Base-by-base conservation (phyloP, 2,797 vertebrate species). In the Cryptoprocta ferox region DNA sequence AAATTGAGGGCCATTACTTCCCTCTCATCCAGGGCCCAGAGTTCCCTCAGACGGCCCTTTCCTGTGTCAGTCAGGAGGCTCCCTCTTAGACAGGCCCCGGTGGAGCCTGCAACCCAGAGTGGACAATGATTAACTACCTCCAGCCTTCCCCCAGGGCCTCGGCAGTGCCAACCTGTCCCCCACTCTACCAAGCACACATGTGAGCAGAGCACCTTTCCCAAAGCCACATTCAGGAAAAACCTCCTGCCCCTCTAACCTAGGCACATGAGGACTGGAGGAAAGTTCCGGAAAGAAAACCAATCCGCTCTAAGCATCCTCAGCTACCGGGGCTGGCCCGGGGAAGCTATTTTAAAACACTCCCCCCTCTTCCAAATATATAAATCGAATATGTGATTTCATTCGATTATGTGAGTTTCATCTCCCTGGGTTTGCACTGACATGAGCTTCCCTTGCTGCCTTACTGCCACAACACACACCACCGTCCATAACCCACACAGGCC, bases 101-200 rank as follows among this genome's bases (percentile, higher is more conserved):
- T 35, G 30, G n/a, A 85, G 70, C 80, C 91, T 59, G 79, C n/a
- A 79, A 76, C 53, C 89, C 56, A 48, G 37, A 12, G 13, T 59
- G 48, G 42, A 82, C 76, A 96, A 96, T 97, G 61, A 98, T 98
- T 98, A 98, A 97, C 97, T 28, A 80, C 56, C 59, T 10, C 3
- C 3, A 75, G 42, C 93, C 59, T 90, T 35, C 66, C 42, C 13
- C 11, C 37, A 15, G 37, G 35, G 24, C 26, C 87, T 90, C 42
- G 18, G 90, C 56, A 82, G 73, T 71, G 79, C 85, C 94, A 80
- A 5, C 56, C 14, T 48, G 63, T 65, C 85, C 39, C 30, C 75
- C 76, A 35, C 24, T 30, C 80, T 37, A 18, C 32, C 61, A 11
- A 30, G 73, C 30, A 35, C 39, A 16, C 39, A 21, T 11, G 24